Evolutionary conservation across 2,113 vertebrate species (phyloP), one percentile per base, ranked within the genome.

Genomic region (Cairina moschata): DNA sequence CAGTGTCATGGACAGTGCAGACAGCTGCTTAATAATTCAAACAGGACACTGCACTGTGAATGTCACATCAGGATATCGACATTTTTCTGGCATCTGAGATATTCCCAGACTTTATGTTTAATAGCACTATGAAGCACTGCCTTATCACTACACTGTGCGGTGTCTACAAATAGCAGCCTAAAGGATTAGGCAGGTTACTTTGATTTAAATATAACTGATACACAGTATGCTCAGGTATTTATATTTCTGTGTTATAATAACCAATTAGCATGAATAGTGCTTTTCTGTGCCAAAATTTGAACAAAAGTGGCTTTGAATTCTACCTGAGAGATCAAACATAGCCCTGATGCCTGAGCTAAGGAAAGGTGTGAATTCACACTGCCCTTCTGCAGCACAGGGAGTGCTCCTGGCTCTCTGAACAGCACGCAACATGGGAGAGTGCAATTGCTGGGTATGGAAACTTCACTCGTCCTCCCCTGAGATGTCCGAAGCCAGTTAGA

Each of bases 191-290:
- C 95, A 97, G 69, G 52, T 68, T 93, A 75, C 42, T 91, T 96
- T n/a, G 12, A 96, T 92, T 89, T 97, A 95, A 96, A 96, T 58
- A 32, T 58, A 94, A 90, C 66, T 78, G 65, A 95, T 62, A 94
- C 38, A 94, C 75, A 89, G 93, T 90, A 96, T 48, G 80, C 71
- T 94, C 62, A 94, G 58, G 68, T 86, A 89, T 66, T 97, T 92
- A 50, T 68, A 83, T 88, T 95, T 97, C 79, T 96, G 25, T 90
- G 84, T 88, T 84, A 62, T 31, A 93, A 95, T 73, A 97, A 88
- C 25, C 66, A 91, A 59, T 90, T 92, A 92, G 16, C 31, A 52
- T 50, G 74, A 95, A 91, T 29, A 55, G 50, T 75, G 60, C 9
- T 92, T 95, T 85, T 67, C 71, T 32, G 17, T 28, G 12, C 4